Conservation (phyloP, 2,888 invertebrate species). For the Allolobophora icterica region DNA sequence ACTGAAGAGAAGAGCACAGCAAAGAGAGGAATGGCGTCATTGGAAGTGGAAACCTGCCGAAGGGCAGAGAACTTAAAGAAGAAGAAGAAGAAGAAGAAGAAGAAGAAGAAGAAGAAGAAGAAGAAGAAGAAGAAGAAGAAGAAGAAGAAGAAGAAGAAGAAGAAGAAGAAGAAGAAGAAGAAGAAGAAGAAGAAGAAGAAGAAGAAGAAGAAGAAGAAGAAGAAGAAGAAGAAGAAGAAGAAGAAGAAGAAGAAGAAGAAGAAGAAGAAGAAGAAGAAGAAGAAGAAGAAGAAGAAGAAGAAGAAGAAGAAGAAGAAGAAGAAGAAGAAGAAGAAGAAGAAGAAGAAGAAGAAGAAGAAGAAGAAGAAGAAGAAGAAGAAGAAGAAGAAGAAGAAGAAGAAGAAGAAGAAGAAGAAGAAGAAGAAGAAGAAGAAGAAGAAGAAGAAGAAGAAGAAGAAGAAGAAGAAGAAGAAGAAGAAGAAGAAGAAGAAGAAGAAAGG, state of each 20-base stretch:
- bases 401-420: background rate
- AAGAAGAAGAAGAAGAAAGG: no score
- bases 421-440: background rate
- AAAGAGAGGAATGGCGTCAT: no score
- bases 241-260: constrained; percentile 1
- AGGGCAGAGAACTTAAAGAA: no score
- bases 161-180: constrained; percentile 1
- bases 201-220: constrained; percentile 1
- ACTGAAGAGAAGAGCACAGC: no score
- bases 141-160: constrained; percentile 26
- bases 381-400: background rate
- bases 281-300: constrained; percentile 1
- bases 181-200: constrained; percentile 1
- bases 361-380: background rate
- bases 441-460: background rate
- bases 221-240: constrained; percentile 1
- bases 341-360: constrained; percentile 1
- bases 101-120: constrained; percentile 24
- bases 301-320: constrained; percentile 1
- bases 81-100: constrained; percentile 1
- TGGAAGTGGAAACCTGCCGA: no score
- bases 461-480: constrained; percentile 1
- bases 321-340: background rate
- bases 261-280: constrained; percentile 1
- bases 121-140: constrained; percentile 18